Evolutionary conservation across 2,113 vertebrate genomes (phyloP).

Genomic region (Cranoglanis bouderius): DNA sequence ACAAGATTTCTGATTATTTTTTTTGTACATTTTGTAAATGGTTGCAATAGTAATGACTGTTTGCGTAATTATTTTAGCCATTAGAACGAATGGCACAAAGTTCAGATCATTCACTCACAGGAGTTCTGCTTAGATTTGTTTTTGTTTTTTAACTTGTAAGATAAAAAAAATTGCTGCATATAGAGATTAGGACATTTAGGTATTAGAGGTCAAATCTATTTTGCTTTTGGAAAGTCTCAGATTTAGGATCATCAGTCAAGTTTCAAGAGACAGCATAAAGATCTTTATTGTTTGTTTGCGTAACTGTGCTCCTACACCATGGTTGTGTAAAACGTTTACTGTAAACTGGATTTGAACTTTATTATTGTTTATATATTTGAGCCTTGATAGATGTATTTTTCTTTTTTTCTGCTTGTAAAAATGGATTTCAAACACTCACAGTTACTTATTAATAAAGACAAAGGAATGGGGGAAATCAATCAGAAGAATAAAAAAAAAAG

Average conservation of each 20-base stretch:
- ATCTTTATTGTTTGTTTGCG: constrained; percentile 69
- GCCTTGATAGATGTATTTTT: constrained; percentile 98
- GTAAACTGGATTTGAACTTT: constrained; percentile 91
- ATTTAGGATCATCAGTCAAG: constrained; percentile 42
- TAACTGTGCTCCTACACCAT: constrained; percentile 84
- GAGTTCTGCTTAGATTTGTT: not conserved
- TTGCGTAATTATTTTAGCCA: constrained; percentile 50
- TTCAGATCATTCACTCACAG: not conserved
- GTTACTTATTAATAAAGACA: constrained; percentile 99
- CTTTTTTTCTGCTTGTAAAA: constrained; percentile 94
- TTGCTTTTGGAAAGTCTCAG: constrained; percentile 19
- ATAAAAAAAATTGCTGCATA: constrained; percentile 6
- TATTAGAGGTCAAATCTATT: constrained; percentile 12
- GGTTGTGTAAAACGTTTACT: constrained; percentile 82
- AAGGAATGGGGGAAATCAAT: constrained; percentile 79
- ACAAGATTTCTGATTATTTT: constrained; percentile 62
- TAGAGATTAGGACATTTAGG: constrained; percentile 21
- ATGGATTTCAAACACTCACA: constrained; percentile 96
- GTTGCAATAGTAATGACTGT: constrained; percentile 65
- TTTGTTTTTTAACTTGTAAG: not conserved
- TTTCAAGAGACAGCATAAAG: constrained; percentile 42
- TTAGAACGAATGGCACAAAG: constrained; percentile 44
- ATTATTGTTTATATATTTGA: constrained; percentile 99
- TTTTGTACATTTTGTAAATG: constrained; percentile 79
- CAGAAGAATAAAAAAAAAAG: constrained; percentile 48